Conservation (phyloP, 2,113 vertebrate species). For the Mormoops blainvillei region DNA sequence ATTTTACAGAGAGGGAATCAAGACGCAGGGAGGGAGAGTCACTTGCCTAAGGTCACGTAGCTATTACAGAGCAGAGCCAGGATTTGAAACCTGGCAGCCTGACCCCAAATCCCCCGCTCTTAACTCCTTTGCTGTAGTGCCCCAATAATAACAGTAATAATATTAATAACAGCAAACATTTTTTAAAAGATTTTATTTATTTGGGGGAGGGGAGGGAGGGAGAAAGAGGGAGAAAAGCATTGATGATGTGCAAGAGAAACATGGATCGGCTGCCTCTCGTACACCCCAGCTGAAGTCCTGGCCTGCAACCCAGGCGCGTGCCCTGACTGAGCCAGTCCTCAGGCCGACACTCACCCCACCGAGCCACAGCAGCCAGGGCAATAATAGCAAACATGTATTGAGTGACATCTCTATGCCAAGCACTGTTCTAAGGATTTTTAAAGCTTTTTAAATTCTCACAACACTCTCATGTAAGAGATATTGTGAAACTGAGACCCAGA, state of each 20-base stretch:
- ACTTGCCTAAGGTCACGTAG: not conserved
- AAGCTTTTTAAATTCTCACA: not conserved
- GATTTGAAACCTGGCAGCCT: not conserved
- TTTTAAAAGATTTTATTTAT: no score
- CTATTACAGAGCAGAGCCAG: not conserved
- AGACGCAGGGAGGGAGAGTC: not conserved
- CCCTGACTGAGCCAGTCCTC: no score
- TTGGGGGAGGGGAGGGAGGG: no score
- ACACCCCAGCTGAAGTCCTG: no score
- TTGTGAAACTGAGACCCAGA: not conserved
- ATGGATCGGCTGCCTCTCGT: no score
- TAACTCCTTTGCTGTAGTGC: not conserved
- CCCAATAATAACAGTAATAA: not conserved
- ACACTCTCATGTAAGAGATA: not conserved
- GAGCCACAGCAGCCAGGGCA: no score
- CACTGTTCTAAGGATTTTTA: not conserved
- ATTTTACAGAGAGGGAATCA: not conserved
- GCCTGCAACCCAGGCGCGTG: no score
- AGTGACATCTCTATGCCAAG: not conserved
- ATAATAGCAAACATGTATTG: no score
- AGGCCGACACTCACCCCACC: no score
- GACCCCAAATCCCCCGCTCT: not conserved
- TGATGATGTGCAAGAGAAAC: no score
- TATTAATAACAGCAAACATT: not conserved
- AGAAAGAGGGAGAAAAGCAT: no score